A percentile compares a stretch with the other conserved stretches of the same genome.
Evolutionary conservation across 2,888 invertebrate genomes (phyloP).

Genomic region (Drosophila kokeensis): DNA sequence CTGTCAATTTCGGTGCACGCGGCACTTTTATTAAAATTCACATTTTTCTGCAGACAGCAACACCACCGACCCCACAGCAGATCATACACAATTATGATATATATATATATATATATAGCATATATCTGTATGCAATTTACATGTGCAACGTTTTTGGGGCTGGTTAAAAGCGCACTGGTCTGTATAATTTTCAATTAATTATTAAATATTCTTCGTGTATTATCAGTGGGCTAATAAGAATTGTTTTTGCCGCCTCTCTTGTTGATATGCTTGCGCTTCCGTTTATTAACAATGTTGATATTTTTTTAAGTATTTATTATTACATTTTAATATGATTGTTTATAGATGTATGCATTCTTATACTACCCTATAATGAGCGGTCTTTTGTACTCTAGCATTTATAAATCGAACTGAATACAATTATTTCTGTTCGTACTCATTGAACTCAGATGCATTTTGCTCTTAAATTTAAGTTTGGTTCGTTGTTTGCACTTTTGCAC

Average conservation of each 20-base stretch:
- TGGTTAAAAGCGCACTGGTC: conserved; percentile 56
- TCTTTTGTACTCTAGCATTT: background rate
- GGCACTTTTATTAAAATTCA: conserved; percentile 62
- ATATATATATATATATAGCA: conserved; percentile 11
- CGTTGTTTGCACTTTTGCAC: background rate
- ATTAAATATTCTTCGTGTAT: conserved; percentile 68
- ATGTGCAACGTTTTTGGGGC: conserved; percentile 27
- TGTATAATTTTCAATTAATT: conserved; percentile 74
- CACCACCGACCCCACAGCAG: conserved; percentile 27
- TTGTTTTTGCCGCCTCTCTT: conserved; percentile 31
- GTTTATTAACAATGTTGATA: conserved; percentile 58
- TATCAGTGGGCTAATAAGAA: conserved; percentile 69
- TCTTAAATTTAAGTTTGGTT: background rate
- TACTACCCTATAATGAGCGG: conserved; percentile 19
- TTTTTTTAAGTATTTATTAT: conserved; percentile 49
- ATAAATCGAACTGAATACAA: background rate
- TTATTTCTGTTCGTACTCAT: background rate
- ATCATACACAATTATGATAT: conserved; percentile 11
- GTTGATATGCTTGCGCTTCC: conserved; percentile 62
- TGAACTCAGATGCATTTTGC: background rate
- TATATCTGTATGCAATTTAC: conserved; percentile 39
- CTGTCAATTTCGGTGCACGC: conserved; percentile 65
- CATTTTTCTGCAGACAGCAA: conserved; percentile 38
- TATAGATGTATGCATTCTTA: conserved; percentile 1
- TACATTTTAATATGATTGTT: conserved; percentile 41